A percentile compares a stretch with the other conserved stretches of the same genome.
Evolutionary conservation across 2,113 vertebrate species (phyloP).

Genomic region (Syrrhaptes paradoxus): DNA sequence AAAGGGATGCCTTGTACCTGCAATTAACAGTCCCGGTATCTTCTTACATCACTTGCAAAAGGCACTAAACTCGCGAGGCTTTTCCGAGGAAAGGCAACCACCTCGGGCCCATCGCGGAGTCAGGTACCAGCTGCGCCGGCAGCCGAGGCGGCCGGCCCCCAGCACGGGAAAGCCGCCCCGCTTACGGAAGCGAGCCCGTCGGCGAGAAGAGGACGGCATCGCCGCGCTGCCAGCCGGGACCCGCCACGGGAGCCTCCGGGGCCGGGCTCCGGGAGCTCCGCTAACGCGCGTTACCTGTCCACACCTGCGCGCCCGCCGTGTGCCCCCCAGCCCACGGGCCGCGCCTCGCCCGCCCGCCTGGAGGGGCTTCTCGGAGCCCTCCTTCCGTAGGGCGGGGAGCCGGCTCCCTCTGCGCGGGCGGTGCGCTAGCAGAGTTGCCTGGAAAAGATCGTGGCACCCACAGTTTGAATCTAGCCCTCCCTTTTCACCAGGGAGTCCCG

Average conservation of each 20-base stretch:
- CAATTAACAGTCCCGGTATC: neutral
- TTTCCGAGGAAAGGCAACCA: no score
- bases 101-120: neutral
- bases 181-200: no score
- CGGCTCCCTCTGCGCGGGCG: no score
- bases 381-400: rapidly evolving
- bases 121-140: neutral
- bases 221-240: neutral
- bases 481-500: neutral
- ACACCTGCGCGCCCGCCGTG: neutral
- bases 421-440: rapidly evolving
- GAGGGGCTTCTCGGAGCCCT: no score
- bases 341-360: no score
- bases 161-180: neutral
- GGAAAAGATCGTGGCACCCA: neutral
- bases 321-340: no score
- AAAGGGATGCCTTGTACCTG: neutral
- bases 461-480: neutral
- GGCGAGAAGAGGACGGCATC: neutral
- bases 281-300: no score
- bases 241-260: neutral
- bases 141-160: no score
- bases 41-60: neutral
- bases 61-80: neutral
- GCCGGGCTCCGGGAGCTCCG: no score